Percentiles rank a stretch among this genome's conserved stretches.
These are phyloP conservation scores for Balaenoptera acutorostrata DNA, from an alignment of 2,113 vertebrate species.

Conservation along the genomic window DNA sequence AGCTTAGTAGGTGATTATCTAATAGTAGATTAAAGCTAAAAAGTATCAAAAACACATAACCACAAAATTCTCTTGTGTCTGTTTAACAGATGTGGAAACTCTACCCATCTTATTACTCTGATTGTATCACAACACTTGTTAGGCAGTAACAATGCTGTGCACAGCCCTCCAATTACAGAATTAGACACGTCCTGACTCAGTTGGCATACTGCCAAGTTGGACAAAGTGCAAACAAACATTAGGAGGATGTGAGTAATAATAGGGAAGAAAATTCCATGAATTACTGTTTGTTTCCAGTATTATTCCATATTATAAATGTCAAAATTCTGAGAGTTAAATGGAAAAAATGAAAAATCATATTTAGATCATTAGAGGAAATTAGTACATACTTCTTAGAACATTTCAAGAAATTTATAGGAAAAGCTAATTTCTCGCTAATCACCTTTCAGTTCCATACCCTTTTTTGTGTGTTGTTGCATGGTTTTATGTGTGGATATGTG, in stretches of 20 bases:
- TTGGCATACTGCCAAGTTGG: slow-evolving; percentile 13
- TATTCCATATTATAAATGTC: not conserved
- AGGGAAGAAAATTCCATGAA: not conserved
- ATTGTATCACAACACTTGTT: not conserved
- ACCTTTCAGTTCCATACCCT: not conserved
- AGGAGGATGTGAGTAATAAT: not conserved
- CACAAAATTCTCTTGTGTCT: not conserved
- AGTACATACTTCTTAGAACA: not conserved
- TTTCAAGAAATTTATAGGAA: not conserved
- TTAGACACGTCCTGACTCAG: not conserved
- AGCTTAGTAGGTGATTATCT: not conserved
- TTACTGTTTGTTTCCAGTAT: not conserved
- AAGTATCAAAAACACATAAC: not conserved
- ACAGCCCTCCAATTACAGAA: slow-evolving; percentile 17
- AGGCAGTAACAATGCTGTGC: not conserved
- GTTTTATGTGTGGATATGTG: not conserved
- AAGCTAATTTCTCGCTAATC: not conserved
- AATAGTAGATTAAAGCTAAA: not conserved
- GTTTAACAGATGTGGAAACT: not conserved
- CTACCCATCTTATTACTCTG: not conserved
- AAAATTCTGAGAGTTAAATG: not conserved
- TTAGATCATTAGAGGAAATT: not conserved
- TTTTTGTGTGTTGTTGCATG: not conserved
- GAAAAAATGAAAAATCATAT: not conserved
- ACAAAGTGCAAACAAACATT: slow-evolving; percentile 1